phyloP scores from a whole-genome alignment of 2,888 invertebrate species.

The Nematopogon swammerdamellus region DNA sequence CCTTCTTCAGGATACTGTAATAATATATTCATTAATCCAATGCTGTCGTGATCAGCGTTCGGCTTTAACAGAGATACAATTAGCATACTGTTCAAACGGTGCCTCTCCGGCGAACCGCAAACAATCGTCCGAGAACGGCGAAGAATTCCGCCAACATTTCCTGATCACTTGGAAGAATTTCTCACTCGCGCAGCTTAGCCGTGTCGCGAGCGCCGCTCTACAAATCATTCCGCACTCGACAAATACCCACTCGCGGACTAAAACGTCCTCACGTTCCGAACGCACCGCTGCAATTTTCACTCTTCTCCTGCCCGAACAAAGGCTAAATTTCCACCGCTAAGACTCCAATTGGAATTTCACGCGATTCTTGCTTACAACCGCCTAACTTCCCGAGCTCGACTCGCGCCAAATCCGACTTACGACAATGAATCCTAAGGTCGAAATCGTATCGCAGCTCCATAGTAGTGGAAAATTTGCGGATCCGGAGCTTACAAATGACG shows the following conservation, averaged over 20 bases:
- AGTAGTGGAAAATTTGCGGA: background rate
- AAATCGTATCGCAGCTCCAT: background rate
- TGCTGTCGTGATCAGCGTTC: too few species aligned
- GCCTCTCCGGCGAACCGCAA: background rate
- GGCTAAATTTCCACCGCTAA: background rate
- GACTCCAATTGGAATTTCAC: background rate
- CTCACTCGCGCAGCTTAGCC: background rate
- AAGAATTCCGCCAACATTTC: background rate
- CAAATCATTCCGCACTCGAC: background rate
- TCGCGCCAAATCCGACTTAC: background rate
- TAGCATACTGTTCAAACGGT: too few species aligned
- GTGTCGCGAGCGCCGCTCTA: background rate
- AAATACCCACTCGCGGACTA: background rate
- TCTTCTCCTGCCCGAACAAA: background rate
- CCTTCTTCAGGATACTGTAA: too few species aligned
- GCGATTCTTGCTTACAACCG: background rate
- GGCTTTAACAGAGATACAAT: too few species aligned
- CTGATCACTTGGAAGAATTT: background rate
- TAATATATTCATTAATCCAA: too few species aligned
- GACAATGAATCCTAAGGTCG: background rate
- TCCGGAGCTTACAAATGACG: background rate
- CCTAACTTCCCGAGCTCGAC: background rate
- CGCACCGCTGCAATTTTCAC: background rate
- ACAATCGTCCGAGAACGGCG: background rate
- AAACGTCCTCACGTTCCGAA: background rate